These are phyloP conservation scores for Rynchops niger DNA, from an alignment of 2,113 vertebrate genomes.

Conservation along the genomic window DNA sequence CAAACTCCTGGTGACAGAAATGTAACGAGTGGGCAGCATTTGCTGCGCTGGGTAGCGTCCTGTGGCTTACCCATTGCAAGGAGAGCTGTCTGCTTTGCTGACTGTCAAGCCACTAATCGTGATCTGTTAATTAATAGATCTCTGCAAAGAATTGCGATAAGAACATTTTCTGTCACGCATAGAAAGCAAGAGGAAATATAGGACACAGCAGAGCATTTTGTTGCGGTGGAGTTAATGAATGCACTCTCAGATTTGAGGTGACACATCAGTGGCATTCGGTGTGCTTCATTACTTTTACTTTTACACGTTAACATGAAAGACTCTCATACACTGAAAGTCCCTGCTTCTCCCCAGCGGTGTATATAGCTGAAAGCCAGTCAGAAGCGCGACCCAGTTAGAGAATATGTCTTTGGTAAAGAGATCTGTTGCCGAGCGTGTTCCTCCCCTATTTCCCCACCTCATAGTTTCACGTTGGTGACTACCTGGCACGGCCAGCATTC, in stretches of 20 bases:
- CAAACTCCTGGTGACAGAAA: background rate
- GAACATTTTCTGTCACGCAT: background rate
- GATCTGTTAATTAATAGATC: conserved; percentile 57
- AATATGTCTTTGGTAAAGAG: conserved; percentile 6
- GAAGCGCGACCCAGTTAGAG: conserved; percentile 1
- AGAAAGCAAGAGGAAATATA: background rate
- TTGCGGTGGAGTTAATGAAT: conserved; percentile 25
- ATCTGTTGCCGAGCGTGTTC: conserved; percentile 44
- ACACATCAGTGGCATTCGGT: conserved; percentile 23
- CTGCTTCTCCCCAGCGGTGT: conserved; percentile 46
- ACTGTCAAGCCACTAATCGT: background rate
- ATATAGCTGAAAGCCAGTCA: conserved; percentile 53
- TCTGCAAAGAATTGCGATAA: background rate
- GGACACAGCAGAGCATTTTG: conserved; percentile 45
- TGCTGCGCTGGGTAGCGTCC: background rate
- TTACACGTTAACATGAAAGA: conserved; percentile 41
- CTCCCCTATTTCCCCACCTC: background rate
- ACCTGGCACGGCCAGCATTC: background rate
- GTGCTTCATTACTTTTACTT: conserved; percentile 61
- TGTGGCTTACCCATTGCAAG: background rate
- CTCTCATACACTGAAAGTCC: conserved; percentile 44
- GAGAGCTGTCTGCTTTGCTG: background rate
- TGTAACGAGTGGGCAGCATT: background rate
- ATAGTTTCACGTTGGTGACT: background rate
- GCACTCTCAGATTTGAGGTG: conserved; percentile 39